Percentiles rank a stretch among this genome's conserved stretches.
phyloP scores from a whole-genome alignment of 2,113 vertebrate genomes.

The Cromileptes altivelis region DNA sequence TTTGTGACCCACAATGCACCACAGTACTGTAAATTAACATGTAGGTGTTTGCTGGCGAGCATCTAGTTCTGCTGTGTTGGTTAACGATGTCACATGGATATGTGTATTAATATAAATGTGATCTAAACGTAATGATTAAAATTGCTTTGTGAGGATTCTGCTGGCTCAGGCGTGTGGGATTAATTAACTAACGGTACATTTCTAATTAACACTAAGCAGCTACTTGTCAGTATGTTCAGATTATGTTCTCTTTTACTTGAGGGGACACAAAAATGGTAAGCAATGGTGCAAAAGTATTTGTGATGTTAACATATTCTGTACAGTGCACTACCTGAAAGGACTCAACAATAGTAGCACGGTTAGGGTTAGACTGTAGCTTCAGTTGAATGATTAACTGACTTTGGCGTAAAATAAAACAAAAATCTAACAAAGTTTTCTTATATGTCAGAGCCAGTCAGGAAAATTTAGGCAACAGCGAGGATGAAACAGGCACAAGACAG shows the following conservation, averaged over 20 bases:
- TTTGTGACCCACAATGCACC: background rate
- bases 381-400: no score
- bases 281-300: background rate
- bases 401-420: no score
- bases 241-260: background rate
- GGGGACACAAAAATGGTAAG: background rate
- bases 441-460: no score
- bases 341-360: no score
- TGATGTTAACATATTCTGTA: background rate
- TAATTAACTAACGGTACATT: background rate
- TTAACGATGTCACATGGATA: background rate
- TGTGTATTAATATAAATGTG: conserved; percentile 27
- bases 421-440: no score
- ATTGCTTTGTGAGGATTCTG: conserved; percentile 5
- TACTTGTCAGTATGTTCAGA: background rate
- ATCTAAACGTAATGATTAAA: conserved; percentile 15
- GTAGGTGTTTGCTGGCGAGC: background rate
- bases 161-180: background rate
- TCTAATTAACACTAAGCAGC: conserved; percentile 22
- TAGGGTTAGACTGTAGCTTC: no score
- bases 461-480: no score
- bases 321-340: no score
- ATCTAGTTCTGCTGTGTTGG: background rate
- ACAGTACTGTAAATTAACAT: conserved; percentile 1
- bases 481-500: no score